phyloP scores from a whole-genome alignment of 1,140 invertebrate genomes.

The Octopus sinensis region DNA sequence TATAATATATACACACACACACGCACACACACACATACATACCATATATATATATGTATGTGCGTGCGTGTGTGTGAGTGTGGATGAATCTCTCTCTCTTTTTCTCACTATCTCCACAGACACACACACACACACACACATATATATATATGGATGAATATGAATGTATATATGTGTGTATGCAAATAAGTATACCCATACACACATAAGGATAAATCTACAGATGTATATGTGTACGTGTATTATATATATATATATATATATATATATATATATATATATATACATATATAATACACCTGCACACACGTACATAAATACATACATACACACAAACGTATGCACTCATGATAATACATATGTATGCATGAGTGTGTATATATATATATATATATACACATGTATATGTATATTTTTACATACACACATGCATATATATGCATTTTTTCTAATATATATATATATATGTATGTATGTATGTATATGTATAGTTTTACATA shows the following conservation, averaged over 20 bases:
- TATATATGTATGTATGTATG: background rate
- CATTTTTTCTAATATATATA: background rate
- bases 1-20: background rate
- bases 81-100: background rate
- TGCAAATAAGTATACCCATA: background rate
- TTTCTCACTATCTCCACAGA: background rate
- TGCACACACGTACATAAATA: background rate
- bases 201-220: background rate
- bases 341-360: too few relatives aligned
- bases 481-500: background rate
- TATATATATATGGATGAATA: background rate
- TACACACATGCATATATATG: background rate
- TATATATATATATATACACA: background rate
- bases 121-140: background rate
- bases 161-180: background rate
- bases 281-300: background rate
- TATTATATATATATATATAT: background rate
- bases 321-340: background rate
- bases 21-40: background rate
- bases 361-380: background rate
- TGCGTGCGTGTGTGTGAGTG: background rate
- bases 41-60: background rate
- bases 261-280: too few relatives aligned
- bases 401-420: background rate
- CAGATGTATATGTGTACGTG: background rate